Conservation (phyloP, 2,888 invertebrate genomes). For the Chrysolina americana region DNA sequence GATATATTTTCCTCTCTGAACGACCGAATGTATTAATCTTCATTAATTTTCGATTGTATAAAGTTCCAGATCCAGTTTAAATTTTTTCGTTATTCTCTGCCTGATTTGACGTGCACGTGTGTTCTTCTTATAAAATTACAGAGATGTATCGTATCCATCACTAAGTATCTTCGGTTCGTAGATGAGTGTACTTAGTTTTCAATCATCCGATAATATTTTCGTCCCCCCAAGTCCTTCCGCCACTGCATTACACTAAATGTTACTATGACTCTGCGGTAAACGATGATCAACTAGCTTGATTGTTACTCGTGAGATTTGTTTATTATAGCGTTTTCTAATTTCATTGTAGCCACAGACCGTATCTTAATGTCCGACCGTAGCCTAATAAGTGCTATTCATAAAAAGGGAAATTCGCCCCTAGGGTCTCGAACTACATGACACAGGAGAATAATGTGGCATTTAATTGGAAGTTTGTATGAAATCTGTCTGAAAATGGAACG, state of each 20-base stretch:
- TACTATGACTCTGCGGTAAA: slow-evolving; percentile 21
- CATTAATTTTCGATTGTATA: too few species aligned
- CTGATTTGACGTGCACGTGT: not conserved
- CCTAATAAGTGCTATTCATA: slow-evolving; percentile 23
- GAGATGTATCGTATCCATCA: not conserved
- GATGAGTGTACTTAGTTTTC: not conserved
- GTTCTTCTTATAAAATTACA: not conserved
- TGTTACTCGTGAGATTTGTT: slow-evolving; percentile 34
- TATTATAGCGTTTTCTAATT: slow-evolving; percentile 33
- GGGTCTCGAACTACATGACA: slow-evolving; percentile 13
- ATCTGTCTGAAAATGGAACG: slow-evolving; percentile 22
- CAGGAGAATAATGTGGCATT: slow-evolving; percentile 18
- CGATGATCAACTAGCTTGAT: slow-evolving; percentile 30
- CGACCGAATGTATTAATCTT: too few species aligned
- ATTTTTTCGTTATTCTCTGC: too few species aligned
- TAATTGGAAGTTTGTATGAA: slow-evolving; percentile 26
- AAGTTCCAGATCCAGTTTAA: too few species aligned
- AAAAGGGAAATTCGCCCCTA: slow-evolving; percentile 22
- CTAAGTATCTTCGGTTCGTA: not conserved
- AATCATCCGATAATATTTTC: not conserved
- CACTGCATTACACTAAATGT: slow-evolving; percentile 22
- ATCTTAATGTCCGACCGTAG: slow-evolving; percentile 10
- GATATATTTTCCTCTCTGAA: too few species aligned
- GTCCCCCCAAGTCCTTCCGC: slow-evolving; percentile 10
- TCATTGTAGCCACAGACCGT: slow-evolving; percentile 14